Base-by-base conservation (phyloP, 2,888 invertebrate species). In the Polyploca ridens region DNA sequence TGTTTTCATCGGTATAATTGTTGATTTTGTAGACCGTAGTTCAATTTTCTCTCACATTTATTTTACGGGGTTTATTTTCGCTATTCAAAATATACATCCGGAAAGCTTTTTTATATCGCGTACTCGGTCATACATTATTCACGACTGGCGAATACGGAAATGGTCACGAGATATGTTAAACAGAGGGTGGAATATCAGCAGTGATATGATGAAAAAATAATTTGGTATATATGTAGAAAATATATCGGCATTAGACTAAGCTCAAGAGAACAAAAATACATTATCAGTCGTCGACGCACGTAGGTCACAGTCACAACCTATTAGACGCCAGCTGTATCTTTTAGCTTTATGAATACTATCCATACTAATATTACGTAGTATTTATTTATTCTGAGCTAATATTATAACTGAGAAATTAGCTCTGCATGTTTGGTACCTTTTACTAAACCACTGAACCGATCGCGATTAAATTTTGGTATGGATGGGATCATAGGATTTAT, bases 81-180 rank as follows among this genome's bases (percentile, higher is more conserved):
- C 4, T 61, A 41, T 44, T 61, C 19, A 16, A 41, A 41, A 27
- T 61, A 44, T 19, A 41, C n/a, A 19, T 61, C 61, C 41, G 61
- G 41, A 44, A 41, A 16, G 13, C 19, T 16, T 19, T 27, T 38
- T 41, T 61, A 41, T 61, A 27, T 61, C 14, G 41, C 13, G 27
- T 60, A 49, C 49, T 27, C 5, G 41, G 19, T 60, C 60, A 61
- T 61, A 44, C 41, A 41, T 61, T 61, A 61, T 61, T 61, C 61
- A 61, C 27, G 41, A 16, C 59, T 11, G 11, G 35, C 16, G 59
- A 16, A 38, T 38, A n/a, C 35, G 35, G 38, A 60, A 35, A 60
- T 38, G 35, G 35, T 60, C 35, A 60, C 59, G n/a, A 38, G 59
- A 60, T 60, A 60, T 60, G 59, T 19, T 38, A 60, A 60, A 1